Percentiles rank a stretch among this genome's conserved stretches.
These are phyloP conservation scores for Notocelia uddmanniana DNA, from an alignment of 2,888 invertebrate genomes.

Conservation along the genomic window DNA sequence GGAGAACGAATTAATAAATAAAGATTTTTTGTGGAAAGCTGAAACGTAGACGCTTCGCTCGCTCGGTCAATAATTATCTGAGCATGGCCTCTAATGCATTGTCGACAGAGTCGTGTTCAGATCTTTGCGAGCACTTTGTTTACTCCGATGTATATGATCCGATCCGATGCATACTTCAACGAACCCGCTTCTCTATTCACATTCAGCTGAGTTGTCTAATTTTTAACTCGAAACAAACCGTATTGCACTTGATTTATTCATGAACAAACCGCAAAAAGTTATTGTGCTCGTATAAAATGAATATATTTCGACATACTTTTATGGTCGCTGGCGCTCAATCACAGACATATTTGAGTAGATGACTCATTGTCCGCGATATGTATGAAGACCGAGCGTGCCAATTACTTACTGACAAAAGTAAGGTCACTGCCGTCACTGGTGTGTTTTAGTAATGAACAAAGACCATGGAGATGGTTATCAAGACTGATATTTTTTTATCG, in stretches of 20 bases:
- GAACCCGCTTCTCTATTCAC: too few species aligned
- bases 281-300: constrained; percentile 26
- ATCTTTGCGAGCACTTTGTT: too few species aligned
- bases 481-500: too few species aligned
- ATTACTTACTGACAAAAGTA: neutral
- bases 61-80: too few species aligned
- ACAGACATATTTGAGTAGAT: neutral
- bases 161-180: too few species aligned
- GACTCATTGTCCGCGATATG: neutral
- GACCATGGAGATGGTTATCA: too few species aligned
- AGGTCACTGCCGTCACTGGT: neutral
- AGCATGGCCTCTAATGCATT: too few species aligned
- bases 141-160: too few species aligned
- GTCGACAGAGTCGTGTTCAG: too few species aligned
- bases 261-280: constrained; percentile 19
- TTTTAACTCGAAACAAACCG: constrained; percentile 11
- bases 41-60: too few species aligned
- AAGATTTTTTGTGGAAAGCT: too few species aligned
- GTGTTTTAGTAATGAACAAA: neutral
- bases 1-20: too few species aligned
- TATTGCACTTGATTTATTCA: constrained; percentile 24
- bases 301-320: constrained; percentile 25
- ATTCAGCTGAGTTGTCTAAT: neutral
- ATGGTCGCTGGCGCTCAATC: constrained; percentile 8
- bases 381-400: neutral